Evolutionary conservation across 2,113 vertebrate species (phyloP), one percentile per base, ranked within the genome.

Genomic region (Onychostoma macrolepis): DNA sequence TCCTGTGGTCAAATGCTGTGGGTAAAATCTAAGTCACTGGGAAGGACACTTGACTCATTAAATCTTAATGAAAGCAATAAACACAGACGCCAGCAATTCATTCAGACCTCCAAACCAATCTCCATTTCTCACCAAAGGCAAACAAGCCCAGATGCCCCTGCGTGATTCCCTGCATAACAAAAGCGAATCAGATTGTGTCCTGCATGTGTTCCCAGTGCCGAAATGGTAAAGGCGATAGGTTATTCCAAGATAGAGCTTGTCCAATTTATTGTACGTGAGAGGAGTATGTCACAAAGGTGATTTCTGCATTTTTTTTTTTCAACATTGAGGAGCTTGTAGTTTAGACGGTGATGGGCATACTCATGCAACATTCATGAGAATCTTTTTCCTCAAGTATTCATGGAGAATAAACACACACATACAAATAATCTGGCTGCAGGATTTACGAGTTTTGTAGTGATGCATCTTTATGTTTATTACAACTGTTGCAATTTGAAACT

Each of bases 61-160:
- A 95, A 95, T 94, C 94, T 95, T 95, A 95, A 95, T 95, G 94
- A 95, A 95, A 95, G 94, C 95, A 94, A 95, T 95, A 95, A 95
- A 95, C 92, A 94, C 93, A 93, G 88, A 93, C 91, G 92, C 94
- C 94, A 94, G 94, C 91, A 91, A 95, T 95, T 95, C 94, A 95
- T 95, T 95, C 94, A 94, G 94, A 94, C 91, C 93, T 94, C 93
- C 93, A 94, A 95, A 94, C 94, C 95, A 95, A 95, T 95, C 94
- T 95, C 93, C 94, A 94, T 93, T 94, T 91, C 93, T 92, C 53
- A 92, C 92, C 89, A 77, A 95, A 95, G 92, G 93, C 95, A 95
- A 95, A 95, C 95, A 95, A 94, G 93, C 92, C 93, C 79, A 90
- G 91, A 93, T 94, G 93, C 94, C 94, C 93, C 93, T 82, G 92